These are phyloP conservation scores for Eurypyga helias DNA, from an alignment of 2,113 vertebrate genomes.

Conservation along the genomic window DNA sequence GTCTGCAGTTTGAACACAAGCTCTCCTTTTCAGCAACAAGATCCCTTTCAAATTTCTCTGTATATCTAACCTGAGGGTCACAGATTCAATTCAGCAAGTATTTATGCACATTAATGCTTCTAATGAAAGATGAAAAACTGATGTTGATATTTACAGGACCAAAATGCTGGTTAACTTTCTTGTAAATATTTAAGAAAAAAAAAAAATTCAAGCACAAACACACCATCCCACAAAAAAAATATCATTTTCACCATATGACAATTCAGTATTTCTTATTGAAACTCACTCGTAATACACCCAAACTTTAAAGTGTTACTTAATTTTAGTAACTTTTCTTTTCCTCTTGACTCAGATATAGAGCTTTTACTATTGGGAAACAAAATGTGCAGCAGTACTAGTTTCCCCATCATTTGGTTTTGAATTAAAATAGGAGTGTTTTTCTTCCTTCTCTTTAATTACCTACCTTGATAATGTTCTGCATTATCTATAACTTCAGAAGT, in stretches of 20 bases:
- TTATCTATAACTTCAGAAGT: not conserved
- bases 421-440: not conserved
- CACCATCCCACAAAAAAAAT: not conserved
- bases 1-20: accelerated
- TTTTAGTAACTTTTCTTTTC: not conserved
- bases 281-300: not conserved
- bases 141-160: not conserved
- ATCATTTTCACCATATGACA: not conserved
- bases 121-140: not conserved
- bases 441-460: not conserved
- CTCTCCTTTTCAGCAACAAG: accelerated
- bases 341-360: conserved; percentile 17
- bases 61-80: not conserved
- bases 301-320: not conserved
- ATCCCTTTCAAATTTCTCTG: not conserved
- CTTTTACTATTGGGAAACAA: conserved; percentile 14
- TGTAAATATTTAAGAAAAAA: not conserved
- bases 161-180: not conserved
- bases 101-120: not conserved
- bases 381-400: not conserved
- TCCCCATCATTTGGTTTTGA: not conserved
- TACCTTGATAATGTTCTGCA: not conserved
- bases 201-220: not conserved
- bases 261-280: not conserved
- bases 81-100: not conserved